phyloP scores from a whole-genome alignment of 2,113 vertebrate species.

The Erythrocercus mccallii region DNA sequence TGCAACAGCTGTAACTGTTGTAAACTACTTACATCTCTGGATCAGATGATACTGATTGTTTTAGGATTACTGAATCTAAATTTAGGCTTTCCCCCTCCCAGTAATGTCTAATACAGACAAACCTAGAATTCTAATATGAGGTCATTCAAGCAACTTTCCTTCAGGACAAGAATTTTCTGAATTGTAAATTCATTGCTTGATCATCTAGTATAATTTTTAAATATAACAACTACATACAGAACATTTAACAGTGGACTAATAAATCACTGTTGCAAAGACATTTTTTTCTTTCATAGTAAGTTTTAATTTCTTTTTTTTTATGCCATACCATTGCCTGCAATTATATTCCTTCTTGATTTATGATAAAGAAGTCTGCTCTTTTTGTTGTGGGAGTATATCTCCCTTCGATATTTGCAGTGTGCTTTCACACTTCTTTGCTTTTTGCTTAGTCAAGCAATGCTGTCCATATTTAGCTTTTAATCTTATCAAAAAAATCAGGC shows the following conservation, averaged over 20 bases:
- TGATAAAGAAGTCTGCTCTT: not conserved
- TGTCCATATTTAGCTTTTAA: not conserved
- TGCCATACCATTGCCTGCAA: not conserved
- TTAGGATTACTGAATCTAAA: not conserved
- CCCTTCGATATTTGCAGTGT: not conserved
- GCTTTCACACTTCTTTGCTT: not conserved
- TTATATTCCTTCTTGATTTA: not conserved
- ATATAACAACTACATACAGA: not conserved
- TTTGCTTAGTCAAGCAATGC: not conserved
- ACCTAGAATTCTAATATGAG: not conserved
- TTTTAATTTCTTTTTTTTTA: not conserved
- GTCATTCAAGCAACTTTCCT: not conserved
- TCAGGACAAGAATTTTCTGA: not conserved
- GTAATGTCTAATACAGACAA: not conserved
- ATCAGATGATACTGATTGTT: not conserved
- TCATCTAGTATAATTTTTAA: not conserved
- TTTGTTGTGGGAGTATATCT: not conserved
- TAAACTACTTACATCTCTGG: not conserved
- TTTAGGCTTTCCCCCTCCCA: not conserved
- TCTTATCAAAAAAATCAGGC: not conserved
- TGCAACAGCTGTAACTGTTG: slow-evolving; percentile 7
- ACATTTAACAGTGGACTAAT: not conserved
- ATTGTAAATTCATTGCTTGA: not conserved
- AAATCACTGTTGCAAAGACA: not conserved
- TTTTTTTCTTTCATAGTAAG: not conserved